These are phyloP conservation scores for Anastrepha ludens DNA, from an alignment of 1,140 invertebrate genomes.

Conservation along the genomic window DNA sequence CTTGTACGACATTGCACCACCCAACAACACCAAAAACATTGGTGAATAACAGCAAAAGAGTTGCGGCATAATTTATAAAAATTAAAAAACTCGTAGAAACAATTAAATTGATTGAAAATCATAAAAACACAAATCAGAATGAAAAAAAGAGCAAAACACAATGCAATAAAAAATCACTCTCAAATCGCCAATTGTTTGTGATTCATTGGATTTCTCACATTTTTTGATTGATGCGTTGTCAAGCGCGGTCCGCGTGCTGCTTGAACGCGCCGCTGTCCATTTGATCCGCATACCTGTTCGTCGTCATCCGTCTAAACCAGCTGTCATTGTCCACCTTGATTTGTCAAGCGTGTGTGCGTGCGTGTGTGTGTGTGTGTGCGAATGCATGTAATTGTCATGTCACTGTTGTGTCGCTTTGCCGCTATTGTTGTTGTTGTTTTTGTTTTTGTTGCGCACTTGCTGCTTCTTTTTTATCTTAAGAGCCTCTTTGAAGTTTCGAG, in stretches of 20 bases:
- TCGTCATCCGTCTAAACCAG: conserved; percentile 6
- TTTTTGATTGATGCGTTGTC: conserved; percentile 20
- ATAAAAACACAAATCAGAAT: conserved; percentile 1
- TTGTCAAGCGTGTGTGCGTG: not conserved
- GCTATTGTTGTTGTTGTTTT: not conserved
- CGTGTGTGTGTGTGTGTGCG: no score
- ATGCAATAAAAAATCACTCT: not conserved
- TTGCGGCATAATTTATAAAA: not conserved
- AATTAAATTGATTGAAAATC: conserved; percentile 32
- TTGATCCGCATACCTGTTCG: not conserved
- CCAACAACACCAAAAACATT: not conserved
- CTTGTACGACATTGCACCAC: not conserved
- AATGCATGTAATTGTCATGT: not conserved
- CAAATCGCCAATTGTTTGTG: not conserved
- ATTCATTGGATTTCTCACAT: conserved; percentile 17
- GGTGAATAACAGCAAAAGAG: not conserved
- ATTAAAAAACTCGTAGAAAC: not conserved
- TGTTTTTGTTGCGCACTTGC: not conserved
- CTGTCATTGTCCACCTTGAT: not conserved
- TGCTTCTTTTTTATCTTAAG: not conserved
- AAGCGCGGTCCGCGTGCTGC: not conserved
- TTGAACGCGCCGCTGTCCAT: not conserved
- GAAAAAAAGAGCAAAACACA: not conserved
- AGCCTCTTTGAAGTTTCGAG: conserved; percentile 24
- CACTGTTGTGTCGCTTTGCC: not conserved